These are phyloP conservation scores for Pygoscelis adeliae DNA, from an alignment of 2,113 vertebrate species.

Conservation along the genomic window DNA sequence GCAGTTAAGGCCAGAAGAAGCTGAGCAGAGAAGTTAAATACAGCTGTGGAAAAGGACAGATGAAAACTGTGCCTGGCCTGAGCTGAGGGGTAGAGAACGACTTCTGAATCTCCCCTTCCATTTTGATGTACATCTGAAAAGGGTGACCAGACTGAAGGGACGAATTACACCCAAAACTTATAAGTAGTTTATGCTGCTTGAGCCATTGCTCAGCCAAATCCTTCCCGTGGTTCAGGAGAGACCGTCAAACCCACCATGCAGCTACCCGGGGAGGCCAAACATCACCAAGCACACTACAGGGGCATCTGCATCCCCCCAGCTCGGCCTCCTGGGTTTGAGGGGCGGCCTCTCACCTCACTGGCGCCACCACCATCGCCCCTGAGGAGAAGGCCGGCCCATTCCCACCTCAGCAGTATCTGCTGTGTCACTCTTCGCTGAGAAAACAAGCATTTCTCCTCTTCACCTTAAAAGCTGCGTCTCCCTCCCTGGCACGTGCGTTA, in stretches of 20 bases:
- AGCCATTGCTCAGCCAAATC: neutral
- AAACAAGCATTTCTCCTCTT: neutral
- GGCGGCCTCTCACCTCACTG: accelerated
- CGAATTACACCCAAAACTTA: neutral
- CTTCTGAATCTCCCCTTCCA: neutral
- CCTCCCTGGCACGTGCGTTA: accelerated
- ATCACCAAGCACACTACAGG: too few relatives aligned
- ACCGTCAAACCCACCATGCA: neutral
- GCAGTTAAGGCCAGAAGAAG: neutral
- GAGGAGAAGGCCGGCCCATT: neutral
- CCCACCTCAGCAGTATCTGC: neutral
- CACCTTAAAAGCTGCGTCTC: neutral
- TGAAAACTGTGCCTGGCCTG: neutral
- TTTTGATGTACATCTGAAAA: neutral
- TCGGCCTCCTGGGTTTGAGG: neutral
- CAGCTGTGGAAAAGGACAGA: neutral
- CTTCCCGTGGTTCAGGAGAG: neutral
- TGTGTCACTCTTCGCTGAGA: neutral
- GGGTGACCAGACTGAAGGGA: neutral
- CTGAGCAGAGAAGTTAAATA: neutral
- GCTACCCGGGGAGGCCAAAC: neutral
- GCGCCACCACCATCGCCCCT: too few relatives aligned
- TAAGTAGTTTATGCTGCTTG: neutral
- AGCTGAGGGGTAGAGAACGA: neutral
- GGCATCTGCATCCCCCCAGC: neutral